Percentiles rank a stretch among this genome's conserved stretches.
Evolutionary conservation across 2,797 vertebrate genomes (phyloP).

Genomic region (Lophotriccus pileatus): DNA sequence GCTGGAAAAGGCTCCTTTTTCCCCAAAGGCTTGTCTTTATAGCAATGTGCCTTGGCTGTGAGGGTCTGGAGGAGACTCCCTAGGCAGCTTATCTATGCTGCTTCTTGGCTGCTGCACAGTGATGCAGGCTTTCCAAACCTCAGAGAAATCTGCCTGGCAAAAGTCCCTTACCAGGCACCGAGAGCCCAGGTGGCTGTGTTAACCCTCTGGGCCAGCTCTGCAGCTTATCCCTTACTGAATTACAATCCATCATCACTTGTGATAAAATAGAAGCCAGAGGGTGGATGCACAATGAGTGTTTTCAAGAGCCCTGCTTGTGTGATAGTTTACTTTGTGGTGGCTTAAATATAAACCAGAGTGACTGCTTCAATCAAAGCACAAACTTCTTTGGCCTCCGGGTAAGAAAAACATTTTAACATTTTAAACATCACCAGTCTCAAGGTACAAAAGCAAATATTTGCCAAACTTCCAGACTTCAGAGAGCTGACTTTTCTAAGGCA

Average conservation of each 20-base stretch:
- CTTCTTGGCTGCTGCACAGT: neutral
- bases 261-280: slow-evolving; percentile 35
- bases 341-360: slow-evolving; percentile 14
- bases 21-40: neutral
- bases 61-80: neutral
- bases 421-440: neutral
- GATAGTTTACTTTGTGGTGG: neutral
- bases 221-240: slow-evolving; percentile 21
- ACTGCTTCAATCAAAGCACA: slow-evolving; percentile 38
- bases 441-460: slow-evolving; percentile 29
- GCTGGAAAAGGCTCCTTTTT: neutral
- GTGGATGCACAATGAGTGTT: neutral
- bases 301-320: neutral
- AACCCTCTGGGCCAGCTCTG: neutral
- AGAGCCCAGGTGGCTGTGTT: neutral
- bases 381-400: neutral
- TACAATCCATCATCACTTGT: neutral
- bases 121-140: neutral
- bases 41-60: neutral
- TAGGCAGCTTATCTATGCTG: neutral
- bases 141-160: neutral
- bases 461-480: slow-evolving; percentile 4
- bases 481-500: neutral
- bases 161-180: neutral
- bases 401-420: slow-evolving; percentile 22